Evolutionary conservation across 2,888 invertebrate species (phyloP).

Genomic region (Azorinus chamasolen): DNA sequence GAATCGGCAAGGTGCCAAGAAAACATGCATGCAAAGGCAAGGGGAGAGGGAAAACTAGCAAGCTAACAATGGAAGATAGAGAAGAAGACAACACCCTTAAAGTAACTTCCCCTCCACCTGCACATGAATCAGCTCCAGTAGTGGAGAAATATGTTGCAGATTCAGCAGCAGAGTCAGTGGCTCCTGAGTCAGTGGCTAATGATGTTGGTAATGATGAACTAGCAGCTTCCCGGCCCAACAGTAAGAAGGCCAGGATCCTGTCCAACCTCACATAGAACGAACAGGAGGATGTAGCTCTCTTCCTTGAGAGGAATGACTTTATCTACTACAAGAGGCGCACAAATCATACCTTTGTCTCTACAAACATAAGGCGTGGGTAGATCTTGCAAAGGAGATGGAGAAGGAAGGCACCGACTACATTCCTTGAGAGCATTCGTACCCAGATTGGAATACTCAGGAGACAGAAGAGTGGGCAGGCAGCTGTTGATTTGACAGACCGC

Average conservation of each 20-base stretch:
- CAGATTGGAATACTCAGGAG: conserved; percentile 30
- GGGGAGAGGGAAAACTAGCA: conserved; percentile 9
- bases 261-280: too few species aligned
- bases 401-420: conserved; percentile 64
- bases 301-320: conserved; percentile 46
- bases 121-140: not conserved
- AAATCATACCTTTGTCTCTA: conserved; percentile 42
- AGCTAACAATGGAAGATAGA: too few species aligned
- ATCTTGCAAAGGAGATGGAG: conserved; percentile 25
- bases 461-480: conserved; percentile 40
- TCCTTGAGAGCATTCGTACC: conserved; percentile 33
- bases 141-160: too few species aligned
- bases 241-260: too few species aligned
- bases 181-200: conserved; percentile 11
- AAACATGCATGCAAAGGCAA: not conserved
- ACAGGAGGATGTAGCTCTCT: conserved; percentile 50
- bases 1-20: too few species aligned
- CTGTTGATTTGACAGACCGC: conserved; percentile 49
- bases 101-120: too few species aligned
- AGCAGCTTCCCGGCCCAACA: not conserved
- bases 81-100: too few species aligned
- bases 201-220: conserved; percentile 16
- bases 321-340: conserved; percentile 52
- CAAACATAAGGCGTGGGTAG: conserved; percentile 39
- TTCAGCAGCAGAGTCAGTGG: too few species aligned